These are phyloP conservation scores for Stegostoma tigrinum DNA, from an alignment of 2,113 vertebrate genomes.

Conservation along the genomic window DNA sequence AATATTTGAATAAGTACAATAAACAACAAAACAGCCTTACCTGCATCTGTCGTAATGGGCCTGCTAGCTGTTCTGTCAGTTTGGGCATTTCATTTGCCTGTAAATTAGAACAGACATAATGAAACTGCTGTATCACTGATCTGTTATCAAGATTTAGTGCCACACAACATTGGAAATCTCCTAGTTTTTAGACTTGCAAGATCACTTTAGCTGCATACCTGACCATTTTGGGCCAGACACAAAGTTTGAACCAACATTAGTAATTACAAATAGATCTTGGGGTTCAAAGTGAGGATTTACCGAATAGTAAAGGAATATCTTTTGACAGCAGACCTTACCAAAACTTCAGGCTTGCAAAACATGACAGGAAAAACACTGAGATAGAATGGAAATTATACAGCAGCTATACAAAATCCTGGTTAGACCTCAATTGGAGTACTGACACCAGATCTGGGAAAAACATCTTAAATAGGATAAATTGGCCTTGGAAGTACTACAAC, in stretches of 20 bases:
- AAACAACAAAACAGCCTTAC: conserved; percentile 50
- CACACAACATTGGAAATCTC: background rate
- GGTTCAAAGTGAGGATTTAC: background rate
- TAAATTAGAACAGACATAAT: conserved; percentile 42
- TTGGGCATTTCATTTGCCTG: conserved; percentile 96
- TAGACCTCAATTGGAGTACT: no score
- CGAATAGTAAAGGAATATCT: background rate
- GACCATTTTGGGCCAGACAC: background rate
- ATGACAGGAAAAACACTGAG: background rate
- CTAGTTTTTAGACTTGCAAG: background rate
- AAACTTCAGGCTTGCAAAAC: background rate
- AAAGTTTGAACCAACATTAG: background rate
- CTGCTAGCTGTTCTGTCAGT: conserved; percentile 87
- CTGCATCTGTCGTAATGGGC: conserved; percentile 95
- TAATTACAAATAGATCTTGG: background rate
- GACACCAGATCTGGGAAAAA: no score
- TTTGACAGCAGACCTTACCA: background rate
- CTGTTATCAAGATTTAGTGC: background rate
- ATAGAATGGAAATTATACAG: background rate
- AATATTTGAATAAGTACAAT: background rate
- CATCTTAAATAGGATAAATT: no score
- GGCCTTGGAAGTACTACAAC: no score
- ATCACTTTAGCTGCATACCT: background rate
- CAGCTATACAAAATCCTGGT: no score
- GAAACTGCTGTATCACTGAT: background rate